These are phyloP conservation scores for Esox niger DNA, from an alignment of 2,113 vertebrate genomes.

Conservation along the genomic window DNA sequence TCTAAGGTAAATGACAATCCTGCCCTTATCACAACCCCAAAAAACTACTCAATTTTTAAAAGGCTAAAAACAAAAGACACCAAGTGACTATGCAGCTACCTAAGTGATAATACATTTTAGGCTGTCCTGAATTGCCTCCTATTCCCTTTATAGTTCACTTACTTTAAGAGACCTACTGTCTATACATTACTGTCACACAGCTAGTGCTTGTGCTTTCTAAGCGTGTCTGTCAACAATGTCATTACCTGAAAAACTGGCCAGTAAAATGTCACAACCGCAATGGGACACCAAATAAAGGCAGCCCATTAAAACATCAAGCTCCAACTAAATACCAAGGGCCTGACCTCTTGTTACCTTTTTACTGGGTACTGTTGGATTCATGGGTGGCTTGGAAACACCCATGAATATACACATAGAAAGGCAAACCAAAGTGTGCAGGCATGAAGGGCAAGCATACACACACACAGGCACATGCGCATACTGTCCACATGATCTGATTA, in stretches of 20 bases:
- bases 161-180: too few relatives aligned
- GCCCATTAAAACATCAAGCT: slow-evolving; percentile 4
- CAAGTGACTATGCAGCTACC: not conserved
- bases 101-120: not conserved
- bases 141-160: not conserved
- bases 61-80: not conserved
- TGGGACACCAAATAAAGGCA: not conserved
- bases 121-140: not conserved
- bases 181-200: too few relatives aligned
- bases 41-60: not conserved
- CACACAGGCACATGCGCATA: slow-evolving; percentile 2
- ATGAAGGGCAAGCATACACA: not conserved
- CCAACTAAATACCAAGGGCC: not conserved
- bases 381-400: not conserved
- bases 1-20: not conserved
- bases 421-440: too few relatives aligned
- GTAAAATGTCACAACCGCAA: not conserved
- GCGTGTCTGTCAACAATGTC: not conserved
- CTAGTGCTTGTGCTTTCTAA: too few relatives aligned
- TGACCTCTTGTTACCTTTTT: not conserved
- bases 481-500: too few relatives aligned
- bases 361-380: too few relatives aligned
- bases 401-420: not conserved
- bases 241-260: not conserved
- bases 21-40: not conserved